These are phyloP conservation scores for Malurus leucopterus DNA, from an alignment of 2,797 vertebrate genomes.

Conservation along the genomic window DNA sequence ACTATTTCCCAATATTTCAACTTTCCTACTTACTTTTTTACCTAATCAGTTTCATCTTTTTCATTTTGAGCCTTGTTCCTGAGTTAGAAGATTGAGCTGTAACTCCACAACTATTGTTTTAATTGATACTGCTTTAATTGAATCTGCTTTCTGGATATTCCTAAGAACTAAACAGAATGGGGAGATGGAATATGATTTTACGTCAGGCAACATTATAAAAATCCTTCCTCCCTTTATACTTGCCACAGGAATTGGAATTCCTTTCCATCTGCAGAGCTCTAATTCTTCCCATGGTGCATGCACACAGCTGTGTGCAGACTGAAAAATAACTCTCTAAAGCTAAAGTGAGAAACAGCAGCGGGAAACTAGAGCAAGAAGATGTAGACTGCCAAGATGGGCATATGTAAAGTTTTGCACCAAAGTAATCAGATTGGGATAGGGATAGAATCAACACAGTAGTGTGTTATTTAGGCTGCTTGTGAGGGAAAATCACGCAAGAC, in stretches of 20 bases:
- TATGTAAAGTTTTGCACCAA: neutral
- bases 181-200: neutral
- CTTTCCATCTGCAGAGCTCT: neutral
- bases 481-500: neutral
- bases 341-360: neutral
- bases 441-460: neutral
- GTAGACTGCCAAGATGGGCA: neutral
- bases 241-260: neutral
- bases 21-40: neutral
- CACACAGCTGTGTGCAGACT: neutral
- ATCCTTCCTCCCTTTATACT: neutral
- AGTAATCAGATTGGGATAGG: neutral
- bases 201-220: neutral
- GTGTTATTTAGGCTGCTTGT: neutral
- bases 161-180: neutral
- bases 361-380: neutral
- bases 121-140: neutral
- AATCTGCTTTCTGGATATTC: neutral
- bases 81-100: neutral
- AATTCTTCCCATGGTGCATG: neutral
- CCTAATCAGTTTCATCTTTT: neutral
- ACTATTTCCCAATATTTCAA: neutral
- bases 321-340: neutral
- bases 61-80: neutral
- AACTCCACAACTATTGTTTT: neutral